Percentiles rank a stretch among this genome's conserved stretches.
These are phyloP conservation scores for Penaeus indicus DNA, from an alignment of 1,140 invertebrate species.

Conservation along the genomic window DNA sequence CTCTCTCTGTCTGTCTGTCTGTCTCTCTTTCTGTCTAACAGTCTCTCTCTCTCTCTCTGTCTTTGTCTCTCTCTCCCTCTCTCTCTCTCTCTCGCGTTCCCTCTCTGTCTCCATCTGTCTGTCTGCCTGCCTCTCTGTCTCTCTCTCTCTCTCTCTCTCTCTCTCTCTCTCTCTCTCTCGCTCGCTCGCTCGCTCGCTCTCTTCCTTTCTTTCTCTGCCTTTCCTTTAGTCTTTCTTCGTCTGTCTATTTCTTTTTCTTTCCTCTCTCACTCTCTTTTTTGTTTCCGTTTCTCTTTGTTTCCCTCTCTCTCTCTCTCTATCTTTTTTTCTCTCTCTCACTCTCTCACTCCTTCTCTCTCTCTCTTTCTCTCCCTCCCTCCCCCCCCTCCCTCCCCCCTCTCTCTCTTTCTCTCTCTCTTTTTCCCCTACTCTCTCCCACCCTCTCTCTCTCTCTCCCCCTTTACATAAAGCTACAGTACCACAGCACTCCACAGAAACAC, in stretches of 20 bases:
- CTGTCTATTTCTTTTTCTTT: neutral
- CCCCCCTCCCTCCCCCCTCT: no score
- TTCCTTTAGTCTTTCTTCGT: no score
- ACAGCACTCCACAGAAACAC: no score
- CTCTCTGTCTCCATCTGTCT: no score
- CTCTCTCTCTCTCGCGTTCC: neutral
- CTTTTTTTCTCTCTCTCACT: neutral
- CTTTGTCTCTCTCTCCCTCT: neutral
- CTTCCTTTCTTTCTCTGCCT: slow-evolving; percentile 1
- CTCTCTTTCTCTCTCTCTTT: slow-evolving; percentile 12
- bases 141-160: no score
- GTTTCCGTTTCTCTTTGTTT: neutral
- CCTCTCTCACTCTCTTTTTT: neutral
- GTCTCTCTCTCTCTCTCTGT: neutral
- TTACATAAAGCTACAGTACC: no score
- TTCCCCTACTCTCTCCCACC: no score
- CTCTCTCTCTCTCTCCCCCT: no score
- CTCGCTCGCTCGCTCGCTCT: neutral
- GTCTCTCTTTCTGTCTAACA: neutral
- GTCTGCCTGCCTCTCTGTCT: no score
- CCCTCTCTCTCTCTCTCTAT: slow-evolving; percentile 16
- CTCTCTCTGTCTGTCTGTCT: neutral
- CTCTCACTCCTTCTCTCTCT: neutral
- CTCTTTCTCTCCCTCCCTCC: neutral
- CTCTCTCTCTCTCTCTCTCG: no score